Evolutionary conservation across 2,797 vertebrate species (phyloP), one percentile per base, ranked within the genome.

Genomic region (Tympanoctomys barrerae): DNA sequence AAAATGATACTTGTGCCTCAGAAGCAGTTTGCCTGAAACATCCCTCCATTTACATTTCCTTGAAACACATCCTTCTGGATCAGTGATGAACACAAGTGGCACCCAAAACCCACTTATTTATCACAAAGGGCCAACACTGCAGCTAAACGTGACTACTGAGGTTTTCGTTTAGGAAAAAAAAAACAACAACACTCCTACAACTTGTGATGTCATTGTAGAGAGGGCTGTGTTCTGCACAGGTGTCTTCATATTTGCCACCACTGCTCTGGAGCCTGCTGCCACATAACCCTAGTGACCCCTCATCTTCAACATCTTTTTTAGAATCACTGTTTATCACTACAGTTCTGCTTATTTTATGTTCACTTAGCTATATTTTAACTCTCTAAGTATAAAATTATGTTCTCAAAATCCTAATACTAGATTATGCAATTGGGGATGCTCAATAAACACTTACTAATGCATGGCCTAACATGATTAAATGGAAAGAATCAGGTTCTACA

Each of bases 321-420:
- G 18, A 68, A 73, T 62, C 26, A 85, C 36, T 71, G 3, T 66
- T 49, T 66, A 42, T 31, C 36, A 39, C 22, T 77, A 11, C 7
- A 62, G 3, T 54, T 87, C 57, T 68, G 31, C 70, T 79, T 79
- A 80, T 84, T 95, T 89, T 89, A 18, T 86, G 21, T 93, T 90
- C 64, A 33, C n/a, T 92, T 96, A 93, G 90, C 90, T 95, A 62
- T 26, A 92, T 52, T 91, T 80, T 49, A 85, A 93, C 5, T 70
- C 5, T 49, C 86, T 87, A 89, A 91, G 64, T 66, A 81, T 54
- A 64, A 16, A 16, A 82, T 89, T 66, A 42, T 83, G 57, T 71
- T 91, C 66, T 89, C 77, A 86, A 87, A 93, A 71, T 91, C 39
- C 62, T 89, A 39, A 79, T 64, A 75, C 66, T 73, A n/a, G 66